Evolutionary conservation across 1,140 invertebrate genomes (phyloP), one percentile per base, ranked within the genome.

Genomic region (Dendrolimus kikuchii): DNA sequence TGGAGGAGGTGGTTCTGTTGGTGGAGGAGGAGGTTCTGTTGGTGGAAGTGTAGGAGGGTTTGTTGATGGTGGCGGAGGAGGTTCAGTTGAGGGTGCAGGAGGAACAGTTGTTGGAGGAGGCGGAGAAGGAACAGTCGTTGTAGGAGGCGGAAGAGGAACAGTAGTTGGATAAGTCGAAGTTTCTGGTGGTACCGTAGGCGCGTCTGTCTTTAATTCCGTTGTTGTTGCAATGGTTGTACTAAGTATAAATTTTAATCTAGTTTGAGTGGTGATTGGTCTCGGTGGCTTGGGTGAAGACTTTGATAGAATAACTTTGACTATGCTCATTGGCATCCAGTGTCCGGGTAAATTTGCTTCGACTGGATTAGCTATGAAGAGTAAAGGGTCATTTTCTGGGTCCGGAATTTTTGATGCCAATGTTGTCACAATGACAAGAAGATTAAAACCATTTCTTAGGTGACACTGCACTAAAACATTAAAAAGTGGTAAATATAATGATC

Each of bases 251-350:
- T 23, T 23, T 23, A 23, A 23, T 23, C 23, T 23, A 23, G 23
- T 23, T 23, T 23, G 23, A 23, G 23, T 23, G 23, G 23, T 23
- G 23, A 23, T 23, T 41, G 38, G 38, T 41, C 6, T 51, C n/a
- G 49, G 45, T 7, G 48, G 41, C 38, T 5, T 7, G 5, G n/a
- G 47, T 2, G 57, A 60, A 9, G 47, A 49, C 5, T 56, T 53
- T 46, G 57, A 55, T 23, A 75, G 51, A 5, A 77, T 68, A 23
- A 61, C 37, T 57, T 77, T 77, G 6, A 77, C 50, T 8, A 77
- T 59, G 50, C 72, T 77, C 3, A 68, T 38, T 9, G 74, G 74
- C 2, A 77, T 50, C 74, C 74, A 77, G 49, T 75, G 72, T 41
- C 74, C 70, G 10, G 74, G 72, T 63, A 77, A 62, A 2, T 71